Base-by-base conservation (phyloP, 2,888 invertebrate genomes). In the Lordiphosa fenestrarum region DNA sequence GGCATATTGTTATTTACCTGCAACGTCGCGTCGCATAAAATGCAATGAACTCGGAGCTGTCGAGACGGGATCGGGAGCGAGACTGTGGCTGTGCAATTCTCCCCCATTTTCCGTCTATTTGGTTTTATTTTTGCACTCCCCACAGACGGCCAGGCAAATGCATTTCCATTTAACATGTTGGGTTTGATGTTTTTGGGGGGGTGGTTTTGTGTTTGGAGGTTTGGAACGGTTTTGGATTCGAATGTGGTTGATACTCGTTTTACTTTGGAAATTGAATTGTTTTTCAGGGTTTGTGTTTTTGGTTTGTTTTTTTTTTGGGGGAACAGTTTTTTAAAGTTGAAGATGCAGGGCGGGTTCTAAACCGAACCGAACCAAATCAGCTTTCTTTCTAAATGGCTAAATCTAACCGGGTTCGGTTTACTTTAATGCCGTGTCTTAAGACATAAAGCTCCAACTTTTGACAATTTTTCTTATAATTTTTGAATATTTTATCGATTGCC, bases 21-120 rank as follows among this genome's bases (percentile, higher is more conserved):
- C 78, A 84, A 84, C 84, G 78, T 84, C 63, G 74, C 80, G 72
- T 78, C 69, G 69, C 80, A 71, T 74, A 67, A 76, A 80, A 80
- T 84, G 80, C 80, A 85, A 80, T 85, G 85, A 80, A 80, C 78
- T 83, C 83, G 47, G 36, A 13, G 15, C 38, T 13, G 39, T 10
- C 23, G 25, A 33, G 13, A 10, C 33, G 7, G 13, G 30, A 33
- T 9, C 21, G 15, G 12, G 38, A 46, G 21, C 41, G 41, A 38
- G 58, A 39, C 48, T 44, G 44, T 41, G 59, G 66, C 30, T 77
- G 78, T 68, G 84, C 71, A 77, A 67, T 80, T 77, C 70, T 75
- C 66, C 69, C 63, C 83, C 69, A 82, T 82, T 78, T 84, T 71
- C 68, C 82, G 71, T 84, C 71, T 73, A 84, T 77, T 78, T 82